Base-by-base conservation (phyloP, 92 coral and sea anemone genomes). In the Epizoanthus stellaris region DNA sequence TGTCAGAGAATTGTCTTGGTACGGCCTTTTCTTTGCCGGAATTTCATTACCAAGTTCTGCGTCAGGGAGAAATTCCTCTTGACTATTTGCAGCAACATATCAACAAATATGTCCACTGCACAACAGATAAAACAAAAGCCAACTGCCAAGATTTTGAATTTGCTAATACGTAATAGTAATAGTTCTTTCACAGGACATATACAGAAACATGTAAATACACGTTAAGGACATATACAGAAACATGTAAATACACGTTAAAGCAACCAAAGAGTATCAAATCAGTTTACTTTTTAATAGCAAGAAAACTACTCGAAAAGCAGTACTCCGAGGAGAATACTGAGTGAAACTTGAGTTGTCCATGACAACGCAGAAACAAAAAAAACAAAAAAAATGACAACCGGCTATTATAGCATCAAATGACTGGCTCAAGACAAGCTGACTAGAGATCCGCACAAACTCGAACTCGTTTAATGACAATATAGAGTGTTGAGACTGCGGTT, bases 1-100 rank as follows among this genome's bases (percentile, higher is more conserved):
- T 87, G 39, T 80, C 86, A 40, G 77, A 84, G 42, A 57, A 60
- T 21, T 67, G 82, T 72, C 83, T 92, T 11, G 91, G 91, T 61
- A 25, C 82, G 75, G 88, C 34, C 4, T 92, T 92, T 58, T 70
- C 86, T 6, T 62, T 92, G 58, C 89, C 88, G 0, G 95, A 92
- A 14, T 90, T 92, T 87, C 95, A 92, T 75, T 92, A 87, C 63
- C 89, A 92, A 70, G 85, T 92, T 39, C 88, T 92, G 21, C 87
- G 87, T 1, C 87, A 92, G 59, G 95, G 95, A 7, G 92, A 89
- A 54, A 67, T 92, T 17, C 95, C 95, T 0, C 83, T 90, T 56
- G 83, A 81, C 9, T 87, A 87, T 82, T 80, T 92, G 43, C 54
- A 77, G 60, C 86, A 76, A 21, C 59, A 74, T 49, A 75, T 92